A percentile compares a stretch with the other conserved stretches of the same genome.
Conservation (phyloP, 2,888 invertebrate genomes). For the Agriopis aurantiaria region DNA sequence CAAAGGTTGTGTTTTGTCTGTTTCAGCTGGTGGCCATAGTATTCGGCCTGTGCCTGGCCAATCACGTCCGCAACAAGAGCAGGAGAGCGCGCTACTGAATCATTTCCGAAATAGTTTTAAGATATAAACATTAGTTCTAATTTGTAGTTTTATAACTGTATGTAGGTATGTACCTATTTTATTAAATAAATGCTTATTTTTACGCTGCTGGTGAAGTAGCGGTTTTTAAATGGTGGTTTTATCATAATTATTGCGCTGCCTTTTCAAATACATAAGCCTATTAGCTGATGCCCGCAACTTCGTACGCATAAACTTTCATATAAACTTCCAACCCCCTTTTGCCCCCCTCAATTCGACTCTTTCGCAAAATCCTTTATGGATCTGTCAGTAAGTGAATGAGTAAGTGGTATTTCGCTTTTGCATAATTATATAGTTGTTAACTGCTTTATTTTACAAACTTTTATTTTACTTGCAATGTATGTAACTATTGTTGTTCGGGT, state of each 20-base stretch:
- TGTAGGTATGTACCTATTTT: neutral
- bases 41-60: conserved; percentile 94
- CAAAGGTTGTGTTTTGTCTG: conserved; percentile 19
- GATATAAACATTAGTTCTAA: neutral
- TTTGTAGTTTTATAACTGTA: conserved; percentile 1
- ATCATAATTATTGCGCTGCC: neutral
- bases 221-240: conserved; percentile 6
- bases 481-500: no score
- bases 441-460: no score
- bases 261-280: neutral
- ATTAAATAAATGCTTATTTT: conserved; percentile 8
- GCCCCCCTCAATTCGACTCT: no score
- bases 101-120: conserved; percentile 24
- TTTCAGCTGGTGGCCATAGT: conserved; percentile 91
- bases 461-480: no score
- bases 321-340: no score
- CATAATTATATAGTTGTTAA: no score
- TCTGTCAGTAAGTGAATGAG: no score
- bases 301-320: no score
- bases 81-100: conserved; percentile 83
- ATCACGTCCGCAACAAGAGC: conserved; percentile 92
- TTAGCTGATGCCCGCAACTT: no score
- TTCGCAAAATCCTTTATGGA: no score
- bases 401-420: no score
- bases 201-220: conserved; percentile 7